phyloP scores from a whole-genome alignment of 2,113 vertebrate genomes.

The Triplophysa dalaica region DNA sequence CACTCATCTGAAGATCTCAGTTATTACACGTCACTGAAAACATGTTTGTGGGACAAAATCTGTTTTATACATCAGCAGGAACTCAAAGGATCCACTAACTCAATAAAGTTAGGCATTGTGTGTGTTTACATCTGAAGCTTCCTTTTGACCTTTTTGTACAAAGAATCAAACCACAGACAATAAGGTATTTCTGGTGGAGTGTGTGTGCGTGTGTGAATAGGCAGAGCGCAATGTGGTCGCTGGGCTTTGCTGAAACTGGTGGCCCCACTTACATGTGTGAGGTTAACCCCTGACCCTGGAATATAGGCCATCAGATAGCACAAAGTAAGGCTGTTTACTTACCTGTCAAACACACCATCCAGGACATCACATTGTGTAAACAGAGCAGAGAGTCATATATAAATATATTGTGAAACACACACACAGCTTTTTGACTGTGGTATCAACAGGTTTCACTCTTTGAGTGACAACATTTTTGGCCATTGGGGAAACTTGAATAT shows the following conservation, averaged over 20 bases:
- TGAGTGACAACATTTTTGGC: too few relatives aligned
- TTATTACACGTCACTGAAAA: not conserved
- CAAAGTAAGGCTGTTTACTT: not conserved
- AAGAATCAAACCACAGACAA: slow-evolving; percentile 20
- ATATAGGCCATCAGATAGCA: slow-evolving; percentile 10
- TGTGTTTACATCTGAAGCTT: not conserved
- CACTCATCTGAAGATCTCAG: not conserved
- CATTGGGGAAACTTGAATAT: too few relatives aligned
- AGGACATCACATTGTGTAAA: slow-evolving; percentile 36
- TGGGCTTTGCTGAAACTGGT: not conserved
- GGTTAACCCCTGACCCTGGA: slow-evolving; percentile 17
- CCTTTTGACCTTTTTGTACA: not conserved
- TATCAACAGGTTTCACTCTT: not conserved
- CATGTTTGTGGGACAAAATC: not conserved
- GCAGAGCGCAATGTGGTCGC: not conserved
- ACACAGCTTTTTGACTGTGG: not conserved
- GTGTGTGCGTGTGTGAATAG: not conserved
- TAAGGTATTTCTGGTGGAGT: not conserved
- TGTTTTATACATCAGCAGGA: not conserved
- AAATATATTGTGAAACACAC: slow-evolving; percentile 19
- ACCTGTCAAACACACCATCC: slow-evolving; percentile 22
- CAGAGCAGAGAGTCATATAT: slow-evolving; percentile 15
- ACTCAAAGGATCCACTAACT: not conserved
- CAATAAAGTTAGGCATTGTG: not conserved
- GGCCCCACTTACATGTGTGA: not conserved